Evolutionary conservation across 1,140 invertebrate genomes (phyloP), one percentile per base, ranked within the genome.

Genomic region (Atta cephalotes): DNA sequence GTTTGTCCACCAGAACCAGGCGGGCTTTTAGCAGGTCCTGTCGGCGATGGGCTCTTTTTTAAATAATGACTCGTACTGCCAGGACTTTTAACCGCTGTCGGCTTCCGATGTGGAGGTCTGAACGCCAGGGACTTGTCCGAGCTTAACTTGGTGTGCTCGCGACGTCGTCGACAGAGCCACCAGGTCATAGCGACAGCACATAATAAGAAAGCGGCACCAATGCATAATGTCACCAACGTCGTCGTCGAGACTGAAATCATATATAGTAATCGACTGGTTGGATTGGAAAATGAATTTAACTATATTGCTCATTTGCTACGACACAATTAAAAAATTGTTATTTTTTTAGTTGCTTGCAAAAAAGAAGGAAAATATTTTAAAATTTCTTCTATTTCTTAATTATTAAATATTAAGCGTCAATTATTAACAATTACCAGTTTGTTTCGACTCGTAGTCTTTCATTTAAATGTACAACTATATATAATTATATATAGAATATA

Each of bases 1-100:
- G 93, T 93, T 53, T 94, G 93, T 0, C 91, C 91, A 14, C 90
- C 91, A 0, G 94, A 94, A 31, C 95, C 95, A 10, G 95, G 96
- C 60, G 95, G 96, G 78, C 96, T 96, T 66, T 96, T 96, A 2
- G 95, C 96, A 28, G 96, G 95, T 62, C 96, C 97, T 0, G 98
- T 98, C 0, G 98, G 98, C 88, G 97, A 98, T 0, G 98, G 98
- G 62, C 97, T 98, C 94, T 98, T 98, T 95, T 98, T 98, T 91
- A 98, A 94, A 93, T 98, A 98, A 92, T 98, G 98, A 25, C 96
- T 96, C 70, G 97, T 96, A 81, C 96, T 97, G 0, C 96, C 96
- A 0, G 96, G 96, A 89, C 96, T 96, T 86, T 96, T 96, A 3
- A 97, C 97, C 0, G 97, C 97, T 0, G 96, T 97, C 0, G 97